Percentiles rank a stretch among this genome's conserved stretches.
Evolutionary conservation across 2,797 vertebrate genomes (phyloP).

Genomic region (Characodon lateralis): DNA sequence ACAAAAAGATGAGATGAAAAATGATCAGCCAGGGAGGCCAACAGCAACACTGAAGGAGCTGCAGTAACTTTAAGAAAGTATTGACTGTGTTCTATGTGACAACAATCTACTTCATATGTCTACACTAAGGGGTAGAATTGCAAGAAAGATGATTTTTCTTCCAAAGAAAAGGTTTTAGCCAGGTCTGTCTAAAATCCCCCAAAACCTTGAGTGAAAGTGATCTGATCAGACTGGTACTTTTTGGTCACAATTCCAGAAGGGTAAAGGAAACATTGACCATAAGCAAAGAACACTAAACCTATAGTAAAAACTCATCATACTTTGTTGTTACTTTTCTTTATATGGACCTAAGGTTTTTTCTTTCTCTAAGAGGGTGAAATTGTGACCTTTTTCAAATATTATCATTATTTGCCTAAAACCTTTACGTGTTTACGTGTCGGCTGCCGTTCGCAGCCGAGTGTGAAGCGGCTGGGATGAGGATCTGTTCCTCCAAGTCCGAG

Average conservation of each 20-base stretch:
- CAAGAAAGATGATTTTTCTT: not conserved
- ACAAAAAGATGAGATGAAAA: not conserved
- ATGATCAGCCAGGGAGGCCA: no score
- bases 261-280: no score
- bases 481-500: no score
- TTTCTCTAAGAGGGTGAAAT: not conserved
- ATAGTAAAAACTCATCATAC: not conserved
- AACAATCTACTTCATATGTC: not conserved
- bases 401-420: not conserved
- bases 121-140: not conserved
- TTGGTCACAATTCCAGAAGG: not conserved
- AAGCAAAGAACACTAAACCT: no score
- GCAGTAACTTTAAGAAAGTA: not conserved
- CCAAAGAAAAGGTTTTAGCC: not conserved
- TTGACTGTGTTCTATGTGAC: not conserved
- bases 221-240: not conserved
- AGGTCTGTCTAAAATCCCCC: not conserved
- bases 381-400: no score
- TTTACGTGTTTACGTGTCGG: no score
- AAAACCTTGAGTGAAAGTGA: not conserved
- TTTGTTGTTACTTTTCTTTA: not conserved
- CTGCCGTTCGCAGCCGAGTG: no score
- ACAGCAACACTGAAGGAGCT: not conserved
- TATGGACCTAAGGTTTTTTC: not conserved
- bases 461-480: no score